Conservation (phyloP, 2,888 invertebrate species). For the Crossocerus cetratus region DNA sequence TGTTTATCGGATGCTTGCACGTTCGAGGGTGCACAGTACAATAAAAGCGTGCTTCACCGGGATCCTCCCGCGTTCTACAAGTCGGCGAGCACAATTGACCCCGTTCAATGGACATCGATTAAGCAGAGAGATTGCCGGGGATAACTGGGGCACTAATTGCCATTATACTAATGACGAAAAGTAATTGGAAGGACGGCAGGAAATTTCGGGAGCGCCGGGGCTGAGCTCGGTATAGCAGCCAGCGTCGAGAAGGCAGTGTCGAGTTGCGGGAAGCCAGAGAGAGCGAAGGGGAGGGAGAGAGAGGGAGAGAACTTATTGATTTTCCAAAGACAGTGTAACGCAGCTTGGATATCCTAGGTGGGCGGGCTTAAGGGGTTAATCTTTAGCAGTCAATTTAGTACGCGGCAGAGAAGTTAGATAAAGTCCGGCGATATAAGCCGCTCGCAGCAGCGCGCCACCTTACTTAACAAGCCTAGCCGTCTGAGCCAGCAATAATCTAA, state of each 20-base stretch:
- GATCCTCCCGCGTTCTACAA: constrained; percentile 29
- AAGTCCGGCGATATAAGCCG: constrained; percentile 45
- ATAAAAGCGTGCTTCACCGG: constrained; percentile 13
- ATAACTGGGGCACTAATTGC: no score
- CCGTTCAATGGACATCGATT: constrained; percentile 5
- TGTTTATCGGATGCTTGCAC: constrained; percentile 20
- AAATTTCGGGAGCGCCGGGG: no score
- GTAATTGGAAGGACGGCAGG: no score
- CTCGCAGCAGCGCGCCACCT: constrained; percentile 18
- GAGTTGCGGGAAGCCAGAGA: background rate
- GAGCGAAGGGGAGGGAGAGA: background rate
- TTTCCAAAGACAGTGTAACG: constrained; percentile 46
- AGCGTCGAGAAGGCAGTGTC: no score
- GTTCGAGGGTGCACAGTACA: background rate
- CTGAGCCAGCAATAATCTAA: constrained; percentile 55
- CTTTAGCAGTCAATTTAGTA: constrained; percentile 56
- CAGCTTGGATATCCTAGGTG: constrained; percentile 31
- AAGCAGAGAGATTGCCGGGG: no score
- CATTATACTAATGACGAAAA: no score
- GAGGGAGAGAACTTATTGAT: constrained; percentile 39
- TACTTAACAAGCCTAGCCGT: constrained; percentile 27
- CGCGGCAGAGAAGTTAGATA: constrained; percentile 50
- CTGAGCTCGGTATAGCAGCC: no score
- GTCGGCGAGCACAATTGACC: constrained; percentile 9
- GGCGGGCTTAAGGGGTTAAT: constrained; percentile 53